A percentile compares a stretch with the other conserved stretches of the same genome.
Evolutionary conservation across 2,113 vertebrate genomes (phyloP).

Genomic region (Phylloscopus trochiloides): DNA sequence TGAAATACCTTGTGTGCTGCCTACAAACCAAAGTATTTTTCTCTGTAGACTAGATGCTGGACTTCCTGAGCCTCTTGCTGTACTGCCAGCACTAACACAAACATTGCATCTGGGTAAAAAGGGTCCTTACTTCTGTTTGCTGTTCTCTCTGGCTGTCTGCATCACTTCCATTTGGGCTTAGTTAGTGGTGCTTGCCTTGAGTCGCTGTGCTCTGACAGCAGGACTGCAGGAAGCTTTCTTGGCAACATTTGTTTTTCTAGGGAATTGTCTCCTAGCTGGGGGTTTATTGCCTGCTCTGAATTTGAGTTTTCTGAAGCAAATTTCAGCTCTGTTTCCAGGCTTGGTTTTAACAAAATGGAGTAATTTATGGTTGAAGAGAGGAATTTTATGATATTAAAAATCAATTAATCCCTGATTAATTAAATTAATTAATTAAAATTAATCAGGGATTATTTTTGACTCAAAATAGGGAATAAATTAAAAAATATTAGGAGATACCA

Average conservation of each 20-base stretch:
- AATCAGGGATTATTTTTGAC: not conserved
- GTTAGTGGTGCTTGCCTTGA: not conserved
- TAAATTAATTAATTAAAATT: too few species aligned
- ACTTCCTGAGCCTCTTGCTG: not conserved
- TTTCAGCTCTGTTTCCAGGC: not conserved
- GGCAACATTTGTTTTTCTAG: not conserved
- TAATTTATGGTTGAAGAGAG: not conserved
- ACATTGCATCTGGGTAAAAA: not conserved
- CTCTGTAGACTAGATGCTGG: not conserved
- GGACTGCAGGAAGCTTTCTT: not conserved
- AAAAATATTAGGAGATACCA: not conserved
- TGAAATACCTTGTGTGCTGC: not conserved
- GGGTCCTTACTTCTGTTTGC: not conserved
- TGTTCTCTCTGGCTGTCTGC: not conserved
- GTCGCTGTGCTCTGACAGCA: not conserved
- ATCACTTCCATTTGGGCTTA: not conserved
- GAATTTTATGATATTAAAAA: not conserved
- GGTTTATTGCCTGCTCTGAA: not conserved
- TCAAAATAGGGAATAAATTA: not conserved
- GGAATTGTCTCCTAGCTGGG: not conserved
- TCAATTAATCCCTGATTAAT: too few species aligned
- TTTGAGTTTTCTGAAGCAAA: not conserved
- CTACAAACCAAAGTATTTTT: not conserved
- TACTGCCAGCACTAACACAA: not conserved
- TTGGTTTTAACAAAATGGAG: not conserved